Base-by-base conservation (phyloP, 1,140 invertebrate species). In the Microvelia longipes region DNA sequence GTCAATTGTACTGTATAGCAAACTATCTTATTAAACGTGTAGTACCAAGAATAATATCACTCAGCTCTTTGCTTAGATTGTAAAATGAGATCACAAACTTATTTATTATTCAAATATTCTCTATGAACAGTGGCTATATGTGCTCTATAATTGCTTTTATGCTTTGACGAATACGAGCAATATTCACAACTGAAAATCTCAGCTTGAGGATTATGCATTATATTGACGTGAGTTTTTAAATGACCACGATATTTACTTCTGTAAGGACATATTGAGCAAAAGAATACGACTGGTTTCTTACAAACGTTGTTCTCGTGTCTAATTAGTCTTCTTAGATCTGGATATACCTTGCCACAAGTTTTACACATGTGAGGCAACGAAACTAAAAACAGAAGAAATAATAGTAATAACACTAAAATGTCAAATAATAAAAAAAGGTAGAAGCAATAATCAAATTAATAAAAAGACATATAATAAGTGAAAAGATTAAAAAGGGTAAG, bases 281-380 rank as follows among this genome's bases (percentile, higher is more conserved):
- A 70, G 72, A 82, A 83, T 64, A 81, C 79, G 15, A 78, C 78
- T 30, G 80, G 78, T 60, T 79, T 79, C 2, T 82, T 85, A 77
- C 87, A 88, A 77, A 88, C 87, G 72, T 86, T 81, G 73, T 81
- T 78, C 1, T 82, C 75, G 72, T 85, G 84, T 24, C 19, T 50
- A 5, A 50, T 5, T 19, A 50, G 19, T 50, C 35, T 5, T 11
- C 35, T 5, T 5, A 50, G 5, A 50, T 50, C 35, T 50, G 35
- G 35, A 50, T 50, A 50, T 50, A 11, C 35, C 19, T 19, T 5
- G 19, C 35, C 35, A 50, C 35, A 50, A 11, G 35, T 50, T 5
- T 19, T 50, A 19, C 35, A 50, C n/a, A n/a, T n/a, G n/a, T n/a
- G n/a, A n/a, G n/a, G n/a, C n/a, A n/a, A n/a, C n/a, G n/a, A n/a